A percentile compares a stretch with the other conserved stretches of the same genome.
phyloP scores from a whole-genome alignment of 92 coral and sea anemone species.

The Pocillopora grandis region DNA sequence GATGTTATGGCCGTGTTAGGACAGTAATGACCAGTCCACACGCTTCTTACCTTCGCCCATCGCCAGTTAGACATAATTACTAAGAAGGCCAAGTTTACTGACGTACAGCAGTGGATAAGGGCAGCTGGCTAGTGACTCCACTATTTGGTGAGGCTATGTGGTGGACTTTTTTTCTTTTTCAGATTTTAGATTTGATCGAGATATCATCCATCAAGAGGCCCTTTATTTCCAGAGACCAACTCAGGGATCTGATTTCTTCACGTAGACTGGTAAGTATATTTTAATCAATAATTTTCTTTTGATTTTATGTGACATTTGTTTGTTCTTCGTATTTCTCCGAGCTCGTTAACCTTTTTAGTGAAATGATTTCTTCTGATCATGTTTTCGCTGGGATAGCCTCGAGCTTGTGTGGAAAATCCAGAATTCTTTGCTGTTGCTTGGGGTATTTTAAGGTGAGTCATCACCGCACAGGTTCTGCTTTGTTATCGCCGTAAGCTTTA shows the following conservation, averaged over 20 bases:
- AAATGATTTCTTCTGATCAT: background rate
- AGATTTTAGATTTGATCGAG: slow-evolving; percentile 70
- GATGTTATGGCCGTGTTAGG: too few species aligned
- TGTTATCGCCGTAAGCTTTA: background rate
- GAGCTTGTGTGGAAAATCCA: slow-evolving; percentile 57
- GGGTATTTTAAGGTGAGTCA: slow-evolving; percentile 61
- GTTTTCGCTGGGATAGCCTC: slow-evolving; percentile 37
- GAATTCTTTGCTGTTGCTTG: slow-evolving; percentile 48
- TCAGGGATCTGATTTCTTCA: slow-evolving; percentile 40
- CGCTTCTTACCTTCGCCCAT: too few species aligned
- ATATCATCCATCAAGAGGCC: slow-evolving; percentile 47
- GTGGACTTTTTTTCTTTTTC: background rate
- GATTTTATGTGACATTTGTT: background rate
- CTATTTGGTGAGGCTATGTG: background rate
- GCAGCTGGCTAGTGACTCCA: too few species aligned
- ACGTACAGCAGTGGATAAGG: too few species aligned
- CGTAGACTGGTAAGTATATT: slow-evolving; percentile 48
- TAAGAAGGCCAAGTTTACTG: too few species aligned
- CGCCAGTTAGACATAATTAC: too few species aligned
- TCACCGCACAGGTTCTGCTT: too few species aligned
- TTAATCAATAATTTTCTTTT: background rate
- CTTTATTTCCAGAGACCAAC: slow-evolving; percentile 36
- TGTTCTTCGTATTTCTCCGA: too few species aligned
- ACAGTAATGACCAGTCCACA: too few species aligned
- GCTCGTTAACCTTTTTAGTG: too few species aligned